These are phyloP conservation scores for Ormyrus rosae DNA, from an alignment of 2,888 invertebrate genomes.

Conservation along the genomic window DNA sequence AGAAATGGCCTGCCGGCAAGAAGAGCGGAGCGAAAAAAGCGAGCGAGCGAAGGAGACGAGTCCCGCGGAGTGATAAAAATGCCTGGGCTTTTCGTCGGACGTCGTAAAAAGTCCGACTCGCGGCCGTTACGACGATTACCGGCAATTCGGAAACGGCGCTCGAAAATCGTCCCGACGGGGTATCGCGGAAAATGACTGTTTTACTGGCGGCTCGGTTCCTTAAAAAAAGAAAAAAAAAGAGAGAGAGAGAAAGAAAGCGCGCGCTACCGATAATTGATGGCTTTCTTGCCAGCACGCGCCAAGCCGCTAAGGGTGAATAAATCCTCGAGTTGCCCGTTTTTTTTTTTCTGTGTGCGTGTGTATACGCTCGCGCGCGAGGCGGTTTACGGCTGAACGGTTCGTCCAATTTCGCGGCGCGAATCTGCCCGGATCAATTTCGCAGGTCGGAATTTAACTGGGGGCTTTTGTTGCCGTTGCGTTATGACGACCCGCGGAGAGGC, in stretches of 20 bases:
- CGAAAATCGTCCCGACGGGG: constrained; percentile 40
- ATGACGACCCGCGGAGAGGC: background rate
- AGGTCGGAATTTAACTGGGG: constrained; percentile 9
- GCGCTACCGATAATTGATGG: constrained; percentile 39
- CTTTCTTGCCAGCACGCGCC: background rate
- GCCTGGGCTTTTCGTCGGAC: constrained; percentile 40
- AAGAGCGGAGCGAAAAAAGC: background rate
- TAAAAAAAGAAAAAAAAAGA: background rate
- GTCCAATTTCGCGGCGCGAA: constrained; percentile 42
- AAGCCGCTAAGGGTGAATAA: constrained; percentile 36
- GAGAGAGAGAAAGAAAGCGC: background rate
- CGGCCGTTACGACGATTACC: constrained; percentile 52
- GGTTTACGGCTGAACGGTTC: constrained; percentile 50
- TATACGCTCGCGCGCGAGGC: background rate
- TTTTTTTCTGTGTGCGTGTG: background rate
- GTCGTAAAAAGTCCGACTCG: constrained; percentile 52
- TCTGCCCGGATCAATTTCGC: constrained; percentile 37
- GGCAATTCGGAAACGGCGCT: constrained; percentile 45
- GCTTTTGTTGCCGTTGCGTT: background rate
- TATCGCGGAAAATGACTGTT: constrained; percentile 55
- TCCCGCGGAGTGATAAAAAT: constrained; percentile 42
- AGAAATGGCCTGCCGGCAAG: constrained; percentile 8
- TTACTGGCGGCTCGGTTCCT: constrained; percentile 36
- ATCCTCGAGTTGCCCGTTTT: background rate
- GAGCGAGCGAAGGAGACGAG: background rate